Conservation (phyloP, 2,797 vertebrate genomes). For the Chelmon rostratus region DNA sequence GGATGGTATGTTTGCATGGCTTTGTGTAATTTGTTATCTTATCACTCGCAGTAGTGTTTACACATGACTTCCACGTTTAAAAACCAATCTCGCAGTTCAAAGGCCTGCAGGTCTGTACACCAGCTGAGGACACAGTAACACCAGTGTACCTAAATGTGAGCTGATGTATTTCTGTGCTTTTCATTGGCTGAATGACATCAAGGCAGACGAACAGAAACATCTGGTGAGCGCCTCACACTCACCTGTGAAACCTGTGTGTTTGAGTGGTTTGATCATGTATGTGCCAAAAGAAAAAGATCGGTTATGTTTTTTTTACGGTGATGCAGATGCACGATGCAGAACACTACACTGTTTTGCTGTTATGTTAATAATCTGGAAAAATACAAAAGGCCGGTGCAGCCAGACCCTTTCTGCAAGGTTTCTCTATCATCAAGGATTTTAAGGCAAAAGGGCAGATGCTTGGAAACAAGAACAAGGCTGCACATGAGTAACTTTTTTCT, state of each 20-base stretch:
- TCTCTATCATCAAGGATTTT: no score
- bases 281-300: no score
- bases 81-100: constrained; percentile 22
- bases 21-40: constrained; percentile 20
- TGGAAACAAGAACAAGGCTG: not conserved
- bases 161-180: not conserved
- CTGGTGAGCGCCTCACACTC: not conserved
- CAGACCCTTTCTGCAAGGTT: no score
- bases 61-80: not conserved
- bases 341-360: not conserved
- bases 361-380: not conserved
- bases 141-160: not conserved
- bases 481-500: not conserved
- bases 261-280: not conserved
- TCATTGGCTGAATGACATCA: not conserved
- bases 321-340: not conserved
- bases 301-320: not conserved
- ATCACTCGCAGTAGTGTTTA: not conserved
- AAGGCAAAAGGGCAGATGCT: not conserved
- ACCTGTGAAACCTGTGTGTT: not conserved
- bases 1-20: not conserved
- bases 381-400: not conserved
- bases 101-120: not conserved
- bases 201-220: not conserved
- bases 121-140: constrained; percentile 5